These are phyloP conservation scores for Tenthredo livida DNA, from an alignment of 2,888 invertebrate species.

Conservation along the genomic window DNA sequence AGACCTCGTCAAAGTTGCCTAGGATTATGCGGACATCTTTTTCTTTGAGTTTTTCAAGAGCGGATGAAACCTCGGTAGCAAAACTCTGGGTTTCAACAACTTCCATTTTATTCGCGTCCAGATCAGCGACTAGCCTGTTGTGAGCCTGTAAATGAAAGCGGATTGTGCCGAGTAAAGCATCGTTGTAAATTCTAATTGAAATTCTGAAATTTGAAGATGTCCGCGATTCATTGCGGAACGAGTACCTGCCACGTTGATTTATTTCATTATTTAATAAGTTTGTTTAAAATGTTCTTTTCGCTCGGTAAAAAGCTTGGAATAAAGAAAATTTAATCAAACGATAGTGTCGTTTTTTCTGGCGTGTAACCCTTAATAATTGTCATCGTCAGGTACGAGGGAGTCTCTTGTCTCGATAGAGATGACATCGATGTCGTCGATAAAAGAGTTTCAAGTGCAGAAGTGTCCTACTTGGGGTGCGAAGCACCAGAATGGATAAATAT, in stretches of 20 bases:
- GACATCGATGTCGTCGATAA: slow-evolving; percentile 42
- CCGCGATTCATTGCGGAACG: background rate
- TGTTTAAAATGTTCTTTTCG: background rate
- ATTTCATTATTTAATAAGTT: background rate
- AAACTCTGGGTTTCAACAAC: slow-evolving; percentile 95
- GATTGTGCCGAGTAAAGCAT: background rate
- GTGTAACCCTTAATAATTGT: slow-evolving; percentile 26
- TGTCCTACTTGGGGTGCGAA: slow-evolving; percentile 1
- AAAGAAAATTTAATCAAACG: background rate
- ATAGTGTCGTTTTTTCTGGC: background rate
- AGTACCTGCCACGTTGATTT: background rate
- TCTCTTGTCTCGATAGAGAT: slow-evolving; percentile 46
- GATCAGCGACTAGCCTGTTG: slow-evolving; percentile 91
- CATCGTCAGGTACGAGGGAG: slow-evolving; percentile 2
- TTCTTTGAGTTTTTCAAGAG: slow-evolving; percentile 89
- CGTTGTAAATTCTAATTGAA: background rate
- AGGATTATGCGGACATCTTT: slow-evolving; percentile 97
- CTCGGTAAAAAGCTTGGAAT: background rate
- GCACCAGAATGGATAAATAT: slow-evolving; percentile 48
- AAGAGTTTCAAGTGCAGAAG: slow-evolving; percentile 44
- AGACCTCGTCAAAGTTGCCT: slow-evolving; percentile 97
- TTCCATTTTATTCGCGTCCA: slow-evolving; percentile 89
- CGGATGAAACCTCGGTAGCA: slow-evolving; percentile 91
- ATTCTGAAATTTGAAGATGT: background rate
- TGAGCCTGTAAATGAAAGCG: slow-evolving; percentile 84